Base-by-base conservation (phyloP, 2,113 vertebrate species). In the Chionomys nivalis region DNA sequence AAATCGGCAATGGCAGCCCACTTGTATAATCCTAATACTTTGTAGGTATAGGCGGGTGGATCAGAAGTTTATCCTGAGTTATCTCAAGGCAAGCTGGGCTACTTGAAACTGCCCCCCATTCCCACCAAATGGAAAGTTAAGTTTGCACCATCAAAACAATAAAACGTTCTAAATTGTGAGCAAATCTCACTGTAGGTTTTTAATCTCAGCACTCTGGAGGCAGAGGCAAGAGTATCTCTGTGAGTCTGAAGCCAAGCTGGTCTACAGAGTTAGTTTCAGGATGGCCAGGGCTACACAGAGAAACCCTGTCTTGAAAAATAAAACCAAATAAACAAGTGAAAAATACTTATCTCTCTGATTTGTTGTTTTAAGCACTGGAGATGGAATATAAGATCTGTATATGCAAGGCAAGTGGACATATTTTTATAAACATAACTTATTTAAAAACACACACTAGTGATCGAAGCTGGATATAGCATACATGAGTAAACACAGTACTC, bases 341-440 rank as follows among this genome's bases (percentile, higher is more conserved):
- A 68, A 68, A 44, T 12, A 86, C 10, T 55, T 31, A 61, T 44
- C 65, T 79, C 73, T 78, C 77, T 23, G 19, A 65, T 61, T 72
- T 21, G 42, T 49, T 87, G 42, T 68, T 86, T 68, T 36, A 19
- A 49, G 31, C 10, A 44, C 63, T 66, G 63, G 61, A 66, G 17
- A 31, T 65, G 4, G 26, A 47, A 10, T 12, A 47, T 21, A 33
- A 86, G 63, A 61, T 42, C 6, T 83, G 79, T 39, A 14, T 24
- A 61, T 7, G 78, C 36, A 58, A n/a, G 10, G 39, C 58, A 31
- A 44, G 14, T 44, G 28, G 12, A 14, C 12, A 4, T 33, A 68
- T 77, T 12, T 95, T 90, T 95, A 73, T 44, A 31, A 49, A 47
- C 12, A 55, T 72, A 49, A 94, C 73, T 90, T 88, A 61, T 75